Evolutionary conservation across 2,113 vertebrate genomes (phyloP), one percentile per base, ranked within the genome.

Genomic region (Dipodomys ordii): DNA sequence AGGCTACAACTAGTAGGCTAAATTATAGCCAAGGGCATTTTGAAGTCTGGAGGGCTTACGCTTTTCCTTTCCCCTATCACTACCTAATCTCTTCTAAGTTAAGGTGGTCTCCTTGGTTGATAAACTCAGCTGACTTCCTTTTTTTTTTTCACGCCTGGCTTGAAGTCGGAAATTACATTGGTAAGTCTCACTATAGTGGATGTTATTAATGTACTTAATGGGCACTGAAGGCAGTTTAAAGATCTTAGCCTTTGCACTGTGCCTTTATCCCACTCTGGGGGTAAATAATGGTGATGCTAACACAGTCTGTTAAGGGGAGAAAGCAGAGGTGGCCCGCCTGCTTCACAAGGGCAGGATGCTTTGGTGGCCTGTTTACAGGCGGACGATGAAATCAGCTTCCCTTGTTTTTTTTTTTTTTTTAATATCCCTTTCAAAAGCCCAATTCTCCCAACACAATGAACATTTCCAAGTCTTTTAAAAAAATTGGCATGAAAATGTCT

Each of bases 121-220:
- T 91, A 96, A 96, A 92, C 83, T 94, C 94, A 77, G 68, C 79
- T 92, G 65, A 88, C 60, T 94, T 92, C 91, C 69, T 53, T 72
- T 76, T 88, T 35, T 35, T 83, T 74, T 95, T 97, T 94, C 92
- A 92, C 49, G 13, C 87, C 53, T 2, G n/a, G 92, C 88, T 97
- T 95, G 92, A 93, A 90, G 92, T 95, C 25, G 71, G 96, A 96
- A 97, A 95, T 95, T 93, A 88, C 94, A 84, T 92, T 92, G 90
- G 90, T 95, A 94, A 96, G 88, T 92, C 74, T 95, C 86, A 86
- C 46, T 90, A 93, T 16, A 35, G 93, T 97, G 95, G 95, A 96
- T 96, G 94, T 96, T 96, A 95, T 96, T 97, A 97, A 96, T 92
- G 95, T 96, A 95, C 91, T 98, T 97, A 96, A 96, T 91, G 92